These are phyloP conservation scores for Scaptomyza polygonia DNA, from an alignment of 2,888 invertebrate genomes.

Conservation along the genomic window DNA sequence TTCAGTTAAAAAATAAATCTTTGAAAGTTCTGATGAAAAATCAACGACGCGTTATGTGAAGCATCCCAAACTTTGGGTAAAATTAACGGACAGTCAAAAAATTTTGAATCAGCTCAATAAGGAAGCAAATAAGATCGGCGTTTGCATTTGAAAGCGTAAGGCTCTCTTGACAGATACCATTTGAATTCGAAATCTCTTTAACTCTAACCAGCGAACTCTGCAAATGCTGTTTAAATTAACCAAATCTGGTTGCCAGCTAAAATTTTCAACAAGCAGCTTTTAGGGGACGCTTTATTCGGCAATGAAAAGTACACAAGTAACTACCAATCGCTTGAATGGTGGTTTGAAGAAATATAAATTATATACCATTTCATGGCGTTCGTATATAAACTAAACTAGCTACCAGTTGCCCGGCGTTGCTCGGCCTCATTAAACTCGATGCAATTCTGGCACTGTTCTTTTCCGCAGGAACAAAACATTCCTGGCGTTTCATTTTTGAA, in stretches of 20 bases:
- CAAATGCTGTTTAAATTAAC: slow-evolving; percentile 22
- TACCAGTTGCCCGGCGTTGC: too few relatives aligned
- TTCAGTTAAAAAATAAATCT: slow-evolving; percentile 42
- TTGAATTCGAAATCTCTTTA: slow-evolving; percentile 62
- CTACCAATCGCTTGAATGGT: slow-evolving; percentile 65
- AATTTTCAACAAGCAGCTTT: slow-evolving; percentile 56
- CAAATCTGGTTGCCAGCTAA: slow-evolving; percentile 35
- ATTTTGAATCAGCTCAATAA: slow-evolving; percentile 69
- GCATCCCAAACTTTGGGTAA: slow-evolving; percentile 38
- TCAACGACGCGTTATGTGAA: slow-evolving; percentile 57
- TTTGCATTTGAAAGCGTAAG: slow-evolving; percentile 70
- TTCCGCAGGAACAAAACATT: too few relatives aligned
- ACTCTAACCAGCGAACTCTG: slow-evolving; percentile 33
- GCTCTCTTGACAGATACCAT: slow-evolving; percentile 76
- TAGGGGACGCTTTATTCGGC: slow-evolving; percentile 49
- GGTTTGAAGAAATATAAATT: slow-evolving; percentile 52
- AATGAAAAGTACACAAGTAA: slow-evolving; percentile 57
- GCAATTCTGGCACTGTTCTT: too few relatives aligned
- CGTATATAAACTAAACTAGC: too few relatives aligned
- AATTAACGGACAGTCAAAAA: slow-evolving; percentile 62
- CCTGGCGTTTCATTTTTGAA: too few relatives aligned
- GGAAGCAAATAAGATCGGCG: slow-evolving; percentile 71
- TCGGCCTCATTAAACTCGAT: too few relatives aligned
- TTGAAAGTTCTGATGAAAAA: slow-evolving; percentile 57
- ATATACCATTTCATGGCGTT: slow-evolving; percentile 77